These are phyloP conservation scores for Cyrtorhinus lividipennis DNA, from an alignment of 1,140 invertebrate genomes.

Conservation along the genomic window DNA sequence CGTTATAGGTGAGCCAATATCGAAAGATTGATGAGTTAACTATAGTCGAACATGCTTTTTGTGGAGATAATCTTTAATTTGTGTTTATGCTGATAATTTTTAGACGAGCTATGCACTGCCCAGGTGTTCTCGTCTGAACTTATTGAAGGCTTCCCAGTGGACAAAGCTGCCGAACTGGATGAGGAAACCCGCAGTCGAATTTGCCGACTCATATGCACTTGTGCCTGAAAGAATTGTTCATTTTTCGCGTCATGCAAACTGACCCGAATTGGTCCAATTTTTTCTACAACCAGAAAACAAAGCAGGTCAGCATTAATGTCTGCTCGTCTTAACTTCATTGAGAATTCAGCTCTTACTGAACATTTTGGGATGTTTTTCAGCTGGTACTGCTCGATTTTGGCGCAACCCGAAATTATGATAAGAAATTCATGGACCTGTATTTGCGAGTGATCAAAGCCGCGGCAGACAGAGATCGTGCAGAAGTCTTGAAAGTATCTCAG, in stretches of 20 bases:
- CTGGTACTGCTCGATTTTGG: slow-evolving; percentile 93
- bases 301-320: slow-evolving; percentile 49
- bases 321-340: too few species aligned
- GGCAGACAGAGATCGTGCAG: slow-evolving; percentile 57
- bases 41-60: not conserved
- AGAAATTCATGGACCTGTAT: slow-evolving; percentile 88
- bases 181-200: slow-evolving; percentile 66
- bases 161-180: slow-evolving; percentile 64
- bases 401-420: slow-evolving; percentile 76
- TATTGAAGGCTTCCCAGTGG: slow-evolving; percentile 80
- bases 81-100: slow-evolving; percentile 24
- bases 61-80: not conserved
- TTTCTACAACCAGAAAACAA: slow-evolving; percentile 74
- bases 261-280: slow-evolving; percentile 99
- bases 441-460: slow-evolving; percentile 72
- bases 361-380: slow-evolving; percentile 30
- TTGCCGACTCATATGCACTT: slow-evolving; percentile 69
- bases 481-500: slow-evolving; percentile 63
- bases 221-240: slow-evolving; percentile 79
- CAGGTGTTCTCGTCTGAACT: slow-evolving; percentile 85
- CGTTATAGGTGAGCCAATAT: slow-evolving; percentile 56
- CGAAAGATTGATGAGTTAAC: not conserved
- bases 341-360: too few species aligned
- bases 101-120: slow-evolving; percentile 53
- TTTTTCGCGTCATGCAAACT: slow-evolving; percentile 94